Evolutionary conservation across 2,113 vertebrate species (phyloP).

Genomic region (Engystomops pustulosus): DNA sequence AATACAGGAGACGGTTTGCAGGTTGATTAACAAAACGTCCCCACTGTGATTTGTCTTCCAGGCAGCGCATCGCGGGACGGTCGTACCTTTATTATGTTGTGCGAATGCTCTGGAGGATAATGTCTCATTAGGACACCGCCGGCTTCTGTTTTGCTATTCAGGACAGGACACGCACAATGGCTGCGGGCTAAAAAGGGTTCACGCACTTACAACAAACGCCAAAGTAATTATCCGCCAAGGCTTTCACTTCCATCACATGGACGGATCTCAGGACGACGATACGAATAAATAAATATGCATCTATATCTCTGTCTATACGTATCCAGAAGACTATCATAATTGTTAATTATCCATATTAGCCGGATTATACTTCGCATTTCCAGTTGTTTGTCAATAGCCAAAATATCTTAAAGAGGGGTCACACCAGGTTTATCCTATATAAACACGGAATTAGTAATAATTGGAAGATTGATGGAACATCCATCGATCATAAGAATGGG

Average conservation of each 20-base stretch:
- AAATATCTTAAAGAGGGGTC: too few species aligned
- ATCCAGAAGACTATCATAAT: neutral
- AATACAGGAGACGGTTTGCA: slow-evolving; percentile 8
- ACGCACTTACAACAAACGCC: slow-evolving; percentile 7
- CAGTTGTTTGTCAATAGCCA: neutral
- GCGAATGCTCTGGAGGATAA: slow-evolving; percentile 30
- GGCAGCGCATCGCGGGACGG: neutral
- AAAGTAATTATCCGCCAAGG: slow-evolving; percentile 2
- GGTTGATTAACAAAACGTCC: slow-evolving; percentile 45
- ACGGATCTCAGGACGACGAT: neutral
- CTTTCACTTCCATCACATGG: neutral
- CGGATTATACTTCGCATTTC: neutral
- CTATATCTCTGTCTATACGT: neutral
- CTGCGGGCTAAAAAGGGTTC: neutral
- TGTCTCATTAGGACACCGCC: slow-evolving; percentile 27
- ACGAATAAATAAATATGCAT: neutral
- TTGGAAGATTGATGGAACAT: too few species aligned
- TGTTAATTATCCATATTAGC: neutral
- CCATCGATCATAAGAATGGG: too few species aligned
- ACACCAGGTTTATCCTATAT: too few species aligned
- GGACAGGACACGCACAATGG: slow-evolving; percentile 17
- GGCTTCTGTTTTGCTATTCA: neutral
- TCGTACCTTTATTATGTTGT: neutral
- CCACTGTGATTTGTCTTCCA: slow-evolving; percentile 39
- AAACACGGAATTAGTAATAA: too few species aligned